Conservation (phyloP, 2,113 vertebrate genomes). For the Hoplias malabaricus region DNA sequence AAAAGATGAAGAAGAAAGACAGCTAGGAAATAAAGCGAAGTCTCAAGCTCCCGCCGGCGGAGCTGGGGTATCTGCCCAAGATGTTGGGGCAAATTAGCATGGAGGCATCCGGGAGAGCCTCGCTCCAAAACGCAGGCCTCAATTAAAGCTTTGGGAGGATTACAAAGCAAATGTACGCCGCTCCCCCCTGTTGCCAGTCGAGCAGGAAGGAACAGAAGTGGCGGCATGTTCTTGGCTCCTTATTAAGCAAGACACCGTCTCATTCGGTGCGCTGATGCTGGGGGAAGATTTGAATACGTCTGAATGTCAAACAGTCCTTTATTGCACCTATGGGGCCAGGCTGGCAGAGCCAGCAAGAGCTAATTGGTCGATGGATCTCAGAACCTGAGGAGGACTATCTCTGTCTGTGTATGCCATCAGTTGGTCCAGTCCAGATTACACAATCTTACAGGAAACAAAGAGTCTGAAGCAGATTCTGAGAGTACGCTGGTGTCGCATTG, state of each 20-base stretch:
- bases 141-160: conserved; percentile 56
- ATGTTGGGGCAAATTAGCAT: conserved; percentile 38
- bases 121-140: conserved; percentile 43
- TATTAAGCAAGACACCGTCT: conserved; percentile 40
- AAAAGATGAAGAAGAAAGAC: not conserved
- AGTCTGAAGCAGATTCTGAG: conserved; percentile 18
- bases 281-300: conserved; percentile 45
- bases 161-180: conserved; percentile 22
- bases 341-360: conserved; percentile 1
- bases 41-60: not conserved
- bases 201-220: conserved; percentile 26
- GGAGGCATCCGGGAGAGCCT: conserved; percentile 4
- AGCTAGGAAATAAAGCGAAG: not conserved
- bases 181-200: conserved; percentile 39
- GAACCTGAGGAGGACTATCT: conserved; percentile 4
- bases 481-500: conserved; percentile 1
- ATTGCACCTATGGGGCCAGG: conserved; percentile 32
- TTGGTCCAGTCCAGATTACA: not conserved
- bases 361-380: conserved; percentile 37
- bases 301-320: conserved; percentile 49
- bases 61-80: not conserved
- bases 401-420: not conserved
- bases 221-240: conserved; percentile 31
- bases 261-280: conserved; percentile 43
- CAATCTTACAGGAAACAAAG: conserved; percentile 6